These are phyloP conservation scores for Spea multiplicata DNA, from an alignment of 2,113 vertebrate species.

Conservation along the genomic window DNA sequence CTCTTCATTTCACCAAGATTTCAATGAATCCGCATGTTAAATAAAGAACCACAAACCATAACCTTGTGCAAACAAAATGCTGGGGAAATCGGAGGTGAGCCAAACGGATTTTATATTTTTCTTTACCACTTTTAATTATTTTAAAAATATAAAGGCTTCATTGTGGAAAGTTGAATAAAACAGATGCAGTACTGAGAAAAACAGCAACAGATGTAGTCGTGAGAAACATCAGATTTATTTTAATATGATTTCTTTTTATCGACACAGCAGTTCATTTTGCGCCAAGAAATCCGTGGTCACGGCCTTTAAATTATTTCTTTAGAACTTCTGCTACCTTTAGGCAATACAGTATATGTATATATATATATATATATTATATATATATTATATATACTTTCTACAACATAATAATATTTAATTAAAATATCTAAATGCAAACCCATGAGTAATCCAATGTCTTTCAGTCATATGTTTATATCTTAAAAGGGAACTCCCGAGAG, in stretches of 20 bases:
- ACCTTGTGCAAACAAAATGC: too few relatives aligned
- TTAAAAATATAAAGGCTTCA: background rate
- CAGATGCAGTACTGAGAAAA: constrained; percentile 26
- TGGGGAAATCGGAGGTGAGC: too few relatives aligned
- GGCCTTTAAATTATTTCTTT: constrained; percentile 27
- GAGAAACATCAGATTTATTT: constrained; percentile 32
- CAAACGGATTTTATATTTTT: background rate
- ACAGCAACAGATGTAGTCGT: constrained; percentile 38
- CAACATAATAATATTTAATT: too few relatives aligned
- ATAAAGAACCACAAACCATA: too few relatives aligned
- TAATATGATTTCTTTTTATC: constrained; percentile 28
- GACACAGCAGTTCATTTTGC: constrained; percentile 15
- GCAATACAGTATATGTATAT: background rate
- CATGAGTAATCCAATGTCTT: too few relatives aligned
- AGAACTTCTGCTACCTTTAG: background rate
- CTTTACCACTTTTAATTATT: background rate
- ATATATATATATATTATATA: too few relatives aligned
- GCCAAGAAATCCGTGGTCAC: constrained; percentile 3
- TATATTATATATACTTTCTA: too few relatives aligned
- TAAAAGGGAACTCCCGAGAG: too few relatives aligned
- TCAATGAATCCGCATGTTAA: too few relatives aligned
- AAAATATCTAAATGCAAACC: too few relatives aligned
- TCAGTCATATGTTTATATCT: too few relatives aligned
- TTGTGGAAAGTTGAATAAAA: constrained; percentile 15
- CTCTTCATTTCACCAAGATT: too few relatives aligned